Conservation (phyloP, 2,888 invertebrate genomes). For the Philhelius pedissequus region DNA sequence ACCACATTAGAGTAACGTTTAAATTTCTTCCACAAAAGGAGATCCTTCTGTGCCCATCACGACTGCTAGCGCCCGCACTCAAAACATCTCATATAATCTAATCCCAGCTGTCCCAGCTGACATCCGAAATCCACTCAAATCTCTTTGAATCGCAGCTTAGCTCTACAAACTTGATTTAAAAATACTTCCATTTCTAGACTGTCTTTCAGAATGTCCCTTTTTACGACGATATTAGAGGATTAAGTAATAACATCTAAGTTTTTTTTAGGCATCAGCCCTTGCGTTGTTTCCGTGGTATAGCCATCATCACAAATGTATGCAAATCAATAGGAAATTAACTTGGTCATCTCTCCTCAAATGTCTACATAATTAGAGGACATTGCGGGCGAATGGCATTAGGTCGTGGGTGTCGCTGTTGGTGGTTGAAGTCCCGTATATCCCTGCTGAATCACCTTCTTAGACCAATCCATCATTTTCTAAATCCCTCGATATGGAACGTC, state of each 20-base stretch:
- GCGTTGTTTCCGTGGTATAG: background rate
- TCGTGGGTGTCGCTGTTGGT: conserved; percentile 65
- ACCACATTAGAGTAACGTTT: no score
- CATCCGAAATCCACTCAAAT: conserved; percentile 37
- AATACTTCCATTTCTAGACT: conserved; percentile 31
- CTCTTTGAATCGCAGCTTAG: conserved; percentile 42
- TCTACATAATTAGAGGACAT: conserved; percentile 61
- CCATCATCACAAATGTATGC: conserved; percentile 42
- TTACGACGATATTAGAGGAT: conserved; percentile 30
- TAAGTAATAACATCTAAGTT: conserved; percentile 46
- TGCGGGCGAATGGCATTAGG: background rate
- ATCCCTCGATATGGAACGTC: conserved; percentile 71
- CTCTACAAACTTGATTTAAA: conserved; percentile 54
- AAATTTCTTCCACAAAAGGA: no score
- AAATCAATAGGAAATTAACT: conserved; percentile 66
- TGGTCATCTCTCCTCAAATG: conserved; percentile 60
- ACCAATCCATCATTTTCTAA: conserved; percentile 71
- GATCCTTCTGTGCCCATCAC: no score
- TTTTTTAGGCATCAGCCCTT: conserved; percentile 6
- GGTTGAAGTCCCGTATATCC: conserved; percentile 71
- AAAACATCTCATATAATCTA: background rate
- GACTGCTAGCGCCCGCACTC: background rate
- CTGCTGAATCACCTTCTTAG: conserved; percentile 70
- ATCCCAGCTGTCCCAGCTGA: conserved; percentile 15
- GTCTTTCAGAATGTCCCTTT: background rate